Conservation (phyloP, 2,113 vertebrate species). For the Carettochelys insculpta region DNA sequence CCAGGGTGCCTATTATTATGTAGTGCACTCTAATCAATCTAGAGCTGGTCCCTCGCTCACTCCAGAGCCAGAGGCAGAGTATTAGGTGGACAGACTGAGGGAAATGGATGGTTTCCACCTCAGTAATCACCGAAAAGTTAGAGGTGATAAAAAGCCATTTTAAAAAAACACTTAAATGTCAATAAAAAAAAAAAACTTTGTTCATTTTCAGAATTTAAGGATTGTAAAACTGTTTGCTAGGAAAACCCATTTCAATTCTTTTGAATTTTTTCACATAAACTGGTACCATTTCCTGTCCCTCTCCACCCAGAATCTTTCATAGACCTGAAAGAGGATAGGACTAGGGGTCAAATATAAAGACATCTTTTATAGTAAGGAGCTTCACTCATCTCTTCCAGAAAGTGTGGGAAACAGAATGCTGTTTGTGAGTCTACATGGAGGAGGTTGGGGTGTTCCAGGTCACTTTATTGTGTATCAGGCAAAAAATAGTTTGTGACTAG, state of each 20-base stretch:
- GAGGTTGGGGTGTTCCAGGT: neutral
- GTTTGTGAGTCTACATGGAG: neutral
- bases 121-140: neutral
- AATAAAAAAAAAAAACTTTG: neutral
- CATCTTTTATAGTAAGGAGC: neutral
- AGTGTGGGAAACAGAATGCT: neutral
- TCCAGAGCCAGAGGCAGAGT: neutral
- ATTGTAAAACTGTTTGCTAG: neutral
- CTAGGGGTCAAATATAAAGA: neutral
- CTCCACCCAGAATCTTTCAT: neutral
- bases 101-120: neutral
- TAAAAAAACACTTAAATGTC: neutral
- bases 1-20: neutral
- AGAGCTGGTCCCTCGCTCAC: neutral
- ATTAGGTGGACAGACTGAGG: neutral
- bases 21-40: neutral
- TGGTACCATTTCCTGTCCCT: neutral
- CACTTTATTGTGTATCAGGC: neutral
- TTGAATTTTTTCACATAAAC: neutral
- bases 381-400: neutral
- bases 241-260: neutral
- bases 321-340: neutral
- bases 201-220: neutral
- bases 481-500: neutral
- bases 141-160: neutral